Percentiles rank a stretch among this genome's conserved stretches.
These are phyloP conservation scores for Lepidocolaptes lacrymiger DNA, from an alignment of 2,797 vertebrate species.

Conservation along the genomic window DNA sequence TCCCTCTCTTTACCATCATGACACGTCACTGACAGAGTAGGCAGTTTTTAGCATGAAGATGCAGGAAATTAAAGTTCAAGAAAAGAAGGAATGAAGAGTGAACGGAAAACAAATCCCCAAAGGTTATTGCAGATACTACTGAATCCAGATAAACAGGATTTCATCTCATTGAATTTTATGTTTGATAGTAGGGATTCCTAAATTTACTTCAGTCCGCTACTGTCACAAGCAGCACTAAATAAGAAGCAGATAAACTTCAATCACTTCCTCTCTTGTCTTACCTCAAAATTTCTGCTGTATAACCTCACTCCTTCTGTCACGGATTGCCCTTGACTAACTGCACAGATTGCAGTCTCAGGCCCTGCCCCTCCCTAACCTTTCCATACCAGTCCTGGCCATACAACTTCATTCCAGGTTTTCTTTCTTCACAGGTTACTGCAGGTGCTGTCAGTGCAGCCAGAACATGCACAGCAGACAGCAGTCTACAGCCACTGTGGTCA, in stretches of 20 bases:
- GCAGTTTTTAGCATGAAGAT: not conserved
- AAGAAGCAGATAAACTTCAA: not conserved
- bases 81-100: not conserved
- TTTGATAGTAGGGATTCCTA: not conserved
- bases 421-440: not conserved
- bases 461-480: rapidly evolving
- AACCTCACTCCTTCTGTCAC: not conserved
- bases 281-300: not conserved
- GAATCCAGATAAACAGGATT: not conserved
- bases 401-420: not conserved
- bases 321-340: not conserved
- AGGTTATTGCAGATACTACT: not conserved
- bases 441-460: not conserved
- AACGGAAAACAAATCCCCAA: constrained; percentile 1
- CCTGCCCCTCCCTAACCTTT: not conserved
- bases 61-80: constrained; percentile 2
- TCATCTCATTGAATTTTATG: not conserved
- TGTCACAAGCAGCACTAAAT: not conserved
- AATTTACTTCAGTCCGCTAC: not conserved
- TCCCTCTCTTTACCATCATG: not conserved
- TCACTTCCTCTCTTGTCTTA: not conserved
- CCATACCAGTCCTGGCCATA: not conserved
- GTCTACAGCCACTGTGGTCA: not conserved
- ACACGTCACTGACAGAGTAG: not conserved
- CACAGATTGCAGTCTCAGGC: not conserved